Percentiles rank a stretch among this genome's conserved stretches.
Conservation (phyloP, 2,797 vertebrate species). For the Hoplostethus mediterraneus region DNA sequence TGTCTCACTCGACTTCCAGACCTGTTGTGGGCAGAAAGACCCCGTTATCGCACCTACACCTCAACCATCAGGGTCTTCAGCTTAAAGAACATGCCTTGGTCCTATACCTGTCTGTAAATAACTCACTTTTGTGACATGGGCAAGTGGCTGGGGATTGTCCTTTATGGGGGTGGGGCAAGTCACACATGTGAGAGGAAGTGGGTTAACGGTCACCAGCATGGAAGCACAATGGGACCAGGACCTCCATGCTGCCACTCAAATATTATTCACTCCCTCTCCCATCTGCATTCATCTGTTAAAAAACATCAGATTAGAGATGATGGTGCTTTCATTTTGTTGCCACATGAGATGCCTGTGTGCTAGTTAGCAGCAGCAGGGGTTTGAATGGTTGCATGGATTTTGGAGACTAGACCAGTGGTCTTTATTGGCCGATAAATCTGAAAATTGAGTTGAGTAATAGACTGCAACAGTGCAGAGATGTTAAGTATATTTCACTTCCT, state of each 20-base stretch:
- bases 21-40: conserved; percentile 45
- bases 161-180: conserved; percentile 63
- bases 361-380: not conserved
- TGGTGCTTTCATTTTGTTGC: conserved; percentile 10
- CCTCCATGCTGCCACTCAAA: conserved; percentile 59
- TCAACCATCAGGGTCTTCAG: conserved; percentile 12
- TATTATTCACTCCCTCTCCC: conserved; percentile 28
- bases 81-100: conserved; percentile 17
- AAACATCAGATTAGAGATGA: conserved; percentile 6
- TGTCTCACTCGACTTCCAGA: conserved; percentile 50
- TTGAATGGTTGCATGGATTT: no score
- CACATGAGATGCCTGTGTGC: not conserved
- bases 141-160: conserved; percentile 49
- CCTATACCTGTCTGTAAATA: conserved; percentile 43
- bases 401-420: not conserved
- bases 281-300: conserved; percentile 8
- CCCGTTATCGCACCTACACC: not conserved
- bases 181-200: conserved; percentile 77
- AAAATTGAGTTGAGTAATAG: not conserved
- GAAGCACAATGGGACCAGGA: conserved; percentile 62
- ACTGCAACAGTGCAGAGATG: no score
- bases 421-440: not conserved
- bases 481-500: no score
- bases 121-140: conserved; percentile 36
- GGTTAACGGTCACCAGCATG: conserved; percentile 72